A percentile compares a stretch with the other conserved stretches of the same genome.
Conservation (phyloP, 2,113 vertebrate genomes). For the Lanius ludovicianus region DNA sequence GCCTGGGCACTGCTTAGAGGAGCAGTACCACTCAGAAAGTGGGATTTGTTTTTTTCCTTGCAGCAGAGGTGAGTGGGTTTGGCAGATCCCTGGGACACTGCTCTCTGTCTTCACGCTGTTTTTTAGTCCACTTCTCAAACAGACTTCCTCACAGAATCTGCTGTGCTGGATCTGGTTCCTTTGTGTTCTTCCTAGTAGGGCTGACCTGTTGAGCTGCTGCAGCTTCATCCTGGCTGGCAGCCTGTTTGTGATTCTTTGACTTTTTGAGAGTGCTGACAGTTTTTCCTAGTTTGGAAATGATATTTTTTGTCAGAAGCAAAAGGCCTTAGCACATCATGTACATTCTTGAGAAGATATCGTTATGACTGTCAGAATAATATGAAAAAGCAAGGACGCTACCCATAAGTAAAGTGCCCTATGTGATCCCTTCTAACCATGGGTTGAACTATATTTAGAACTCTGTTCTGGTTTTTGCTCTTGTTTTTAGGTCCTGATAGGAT, state of each 20-base stretch:
- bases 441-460: not conserved
- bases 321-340: not conserved
- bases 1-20: rapidly evolving
- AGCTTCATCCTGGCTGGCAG: not conserved
- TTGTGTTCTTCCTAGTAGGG: not conserved
- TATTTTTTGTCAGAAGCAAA: not conserved
- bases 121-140: not conserved
- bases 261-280: not conserved
- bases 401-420: not conserved
- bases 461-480: not conserved
- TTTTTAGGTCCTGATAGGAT: not conserved
- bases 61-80: not conserved
- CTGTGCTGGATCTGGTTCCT: not conserved
- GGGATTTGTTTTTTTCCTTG: not conserved
- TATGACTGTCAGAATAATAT: not conserved
- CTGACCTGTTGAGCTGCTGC: not conserved
- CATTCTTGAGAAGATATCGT: not conserved
- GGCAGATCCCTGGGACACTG: not conserved
- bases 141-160: not conserved
- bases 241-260: not conserved
- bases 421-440: not conserved
- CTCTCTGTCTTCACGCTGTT: not conserved
- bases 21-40: not conserved
- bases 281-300: not conserved
- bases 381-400: not conserved